Conservation (phyloP, 2,113 vertebrate species). For the Burhinus oedicnemus region DNA sequence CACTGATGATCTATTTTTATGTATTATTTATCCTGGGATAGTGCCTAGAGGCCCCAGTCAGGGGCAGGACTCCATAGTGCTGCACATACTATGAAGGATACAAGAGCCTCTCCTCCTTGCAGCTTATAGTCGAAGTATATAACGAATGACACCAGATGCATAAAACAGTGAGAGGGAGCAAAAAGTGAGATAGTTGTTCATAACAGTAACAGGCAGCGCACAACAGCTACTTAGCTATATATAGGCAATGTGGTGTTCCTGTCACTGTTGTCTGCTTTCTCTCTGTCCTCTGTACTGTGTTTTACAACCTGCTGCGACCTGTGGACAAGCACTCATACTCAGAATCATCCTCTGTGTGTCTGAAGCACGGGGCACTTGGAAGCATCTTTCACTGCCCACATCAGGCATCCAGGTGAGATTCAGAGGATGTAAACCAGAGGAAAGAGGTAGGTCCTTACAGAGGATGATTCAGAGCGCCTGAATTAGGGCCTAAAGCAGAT, state of each 20-base stretch:
- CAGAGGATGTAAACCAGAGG: not conserved
- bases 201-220: not conserved
- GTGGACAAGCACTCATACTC: not conserved
- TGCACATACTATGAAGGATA: not conserved
- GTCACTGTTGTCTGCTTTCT: not conserved
- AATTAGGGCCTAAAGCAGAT: not conserved
- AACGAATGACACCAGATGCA: not conserved
- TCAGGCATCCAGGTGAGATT: not conserved
- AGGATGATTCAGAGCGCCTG: not conserved
- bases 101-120: not conserved
- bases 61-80: not conserved
- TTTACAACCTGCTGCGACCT: not conserved
- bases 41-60: slow-evolving; percentile 5
- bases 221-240: not conserved
- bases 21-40: slow-evolving; percentile 48
- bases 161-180: not conserved
- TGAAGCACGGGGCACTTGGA: not conserved
- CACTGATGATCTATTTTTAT: slow-evolving; percentile 43
- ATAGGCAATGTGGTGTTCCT: not conserved
- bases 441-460: not conserved
- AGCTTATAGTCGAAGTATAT: not conserved
- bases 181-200: not conserved
- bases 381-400: not conserved
- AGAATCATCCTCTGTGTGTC: not conserved
- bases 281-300: not conserved